Evolutionary conservation across 2,113 vertebrate species (phyloP).

Genomic region (Telmatochromis bifrenatus): DNA sequence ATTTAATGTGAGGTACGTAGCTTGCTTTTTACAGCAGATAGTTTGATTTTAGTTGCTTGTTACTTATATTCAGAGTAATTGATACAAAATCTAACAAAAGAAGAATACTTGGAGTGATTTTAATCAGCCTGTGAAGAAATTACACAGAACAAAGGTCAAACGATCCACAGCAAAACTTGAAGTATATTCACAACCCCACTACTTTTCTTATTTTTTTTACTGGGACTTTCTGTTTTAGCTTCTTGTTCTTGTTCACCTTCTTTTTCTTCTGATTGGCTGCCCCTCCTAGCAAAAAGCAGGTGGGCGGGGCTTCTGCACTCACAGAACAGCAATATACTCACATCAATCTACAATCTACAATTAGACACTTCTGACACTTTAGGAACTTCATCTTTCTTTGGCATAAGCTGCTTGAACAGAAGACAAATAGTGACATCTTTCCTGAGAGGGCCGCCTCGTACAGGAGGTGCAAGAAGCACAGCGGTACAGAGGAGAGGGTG

Average conservation of each 20-base stretch:
- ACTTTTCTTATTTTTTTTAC: neutral
- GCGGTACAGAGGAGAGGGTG: constrained; percentile 15
- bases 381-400: neutral
- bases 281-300: neutral
- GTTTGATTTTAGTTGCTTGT: neutral
- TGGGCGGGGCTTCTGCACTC: neutral
- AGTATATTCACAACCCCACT: neutral
- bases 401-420: neutral
- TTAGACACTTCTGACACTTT: neutral
- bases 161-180: fast-evolving
- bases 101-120: neutral
- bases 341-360: neutral
- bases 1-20: neutral
- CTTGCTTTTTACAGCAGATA: neutral
- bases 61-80: neutral
- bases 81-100: neutral
- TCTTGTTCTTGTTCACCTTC: neutral
- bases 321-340: neutral
- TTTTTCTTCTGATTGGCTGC: neutral
- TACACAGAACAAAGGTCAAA: neutral
- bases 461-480: constrained; percentile 29
- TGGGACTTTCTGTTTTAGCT: neutral
- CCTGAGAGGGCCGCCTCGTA: neutral
- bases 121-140: neutral
- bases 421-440: neutral